Conservation (phyloP, 1,140 invertebrate genomes). For the Chrysoperla carnea region DNA sequence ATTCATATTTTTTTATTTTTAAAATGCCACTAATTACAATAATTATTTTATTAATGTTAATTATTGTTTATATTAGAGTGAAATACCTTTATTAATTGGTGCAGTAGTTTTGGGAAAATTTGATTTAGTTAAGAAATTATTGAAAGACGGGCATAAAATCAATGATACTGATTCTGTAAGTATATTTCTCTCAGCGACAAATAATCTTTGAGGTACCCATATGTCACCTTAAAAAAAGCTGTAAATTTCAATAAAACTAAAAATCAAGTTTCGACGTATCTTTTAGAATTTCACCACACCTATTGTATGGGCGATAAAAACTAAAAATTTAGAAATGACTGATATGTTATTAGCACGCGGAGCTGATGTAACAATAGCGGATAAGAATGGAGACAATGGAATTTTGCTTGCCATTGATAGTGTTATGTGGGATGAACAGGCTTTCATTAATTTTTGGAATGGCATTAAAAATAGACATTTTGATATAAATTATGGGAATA, state of each 20-base stretch:
- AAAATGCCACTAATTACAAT: too few species aligned
- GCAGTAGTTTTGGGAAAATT: constrained; percentile 12
- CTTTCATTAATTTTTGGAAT: constrained; percentile 19
- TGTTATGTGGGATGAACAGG: constrained; percentile 17
- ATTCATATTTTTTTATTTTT: too few species aligned
- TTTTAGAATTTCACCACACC: constrained; percentile 17
- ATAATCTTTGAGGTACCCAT: too few species aligned
- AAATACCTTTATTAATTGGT: constrained; percentile 10
- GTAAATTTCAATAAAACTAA: too few species aligned
- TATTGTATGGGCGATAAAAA: constrained; percentile 20
- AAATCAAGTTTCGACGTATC: too few species aligned
- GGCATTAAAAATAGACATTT: constrained; percentile 3
- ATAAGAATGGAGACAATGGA: constrained; percentile 18
- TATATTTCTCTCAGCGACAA: background rate
- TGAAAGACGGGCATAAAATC: constrained; percentile 11
- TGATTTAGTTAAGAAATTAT: constrained; percentile 8
- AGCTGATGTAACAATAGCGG: constrained; percentile 15
- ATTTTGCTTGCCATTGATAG: constrained; percentile 18
- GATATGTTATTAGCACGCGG: constrained; percentile 15
- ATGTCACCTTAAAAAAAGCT: too few species aligned
- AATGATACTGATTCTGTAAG: constrained; percentile 12
- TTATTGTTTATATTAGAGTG: constrained; percentile 5
- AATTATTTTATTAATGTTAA: too few species aligned
- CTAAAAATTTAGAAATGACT: constrained; percentile 18
- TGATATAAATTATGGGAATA: constrained; percentile 16